Percentiles rank a stretch among this genome's conserved stretches.
phyloP scores from a whole-genome alignment of 2,888 invertebrate species.

The Chaitophorus viminalis region DNA sequence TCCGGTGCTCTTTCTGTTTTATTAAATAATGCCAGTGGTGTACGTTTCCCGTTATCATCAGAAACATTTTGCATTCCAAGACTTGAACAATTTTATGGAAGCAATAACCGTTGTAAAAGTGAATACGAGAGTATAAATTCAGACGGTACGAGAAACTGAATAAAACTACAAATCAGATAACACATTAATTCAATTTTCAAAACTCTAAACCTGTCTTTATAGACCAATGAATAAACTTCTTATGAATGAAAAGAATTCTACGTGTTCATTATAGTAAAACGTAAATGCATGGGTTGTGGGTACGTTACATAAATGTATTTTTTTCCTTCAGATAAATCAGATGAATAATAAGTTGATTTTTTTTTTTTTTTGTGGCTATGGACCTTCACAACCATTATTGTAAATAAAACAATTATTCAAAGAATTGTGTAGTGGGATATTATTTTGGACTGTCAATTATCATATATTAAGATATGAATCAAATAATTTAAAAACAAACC shows the following conservation, averaged over 20 bases:
- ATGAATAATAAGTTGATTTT: slow-evolving; percentile 49
- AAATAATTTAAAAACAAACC: slow-evolving; percentile 44
- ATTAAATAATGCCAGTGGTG: slow-evolving; percentile 30
- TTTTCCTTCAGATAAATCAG: slow-evolving; percentile 42
- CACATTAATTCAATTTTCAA: slow-evolving; percentile 33
- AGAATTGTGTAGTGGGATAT: slow-evolving; percentile 6
- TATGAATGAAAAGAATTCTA: slow-evolving; percentile 56
- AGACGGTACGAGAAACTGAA: slow-evolving; percentile 16
- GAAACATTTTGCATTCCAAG: slow-evolving; percentile 45
- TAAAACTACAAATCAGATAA: slow-evolving; percentile 41
- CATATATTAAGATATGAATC: slow-evolving; percentile 60
- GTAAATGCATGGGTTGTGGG: slow-evolving; percentile 1
- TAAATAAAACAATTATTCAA: slow-evolving; percentile 49
- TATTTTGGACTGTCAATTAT: slow-evolving; percentile 52
- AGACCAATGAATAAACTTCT: slow-evolving; percentile 1
- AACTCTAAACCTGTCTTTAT: slow-evolving; percentile 46
- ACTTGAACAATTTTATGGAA: slow-evolving; percentile 33
- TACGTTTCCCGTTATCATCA: slow-evolving; percentile 41
- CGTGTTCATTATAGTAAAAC: slow-evolving; percentile 54
- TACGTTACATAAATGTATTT: slow-evolving; percentile 40
- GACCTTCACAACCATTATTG: slow-evolving; percentile 17
- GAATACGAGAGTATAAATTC: slow-evolving; percentile 17
- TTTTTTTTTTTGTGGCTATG: background rate
- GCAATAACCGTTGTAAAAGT: slow-evolving; percentile 13
- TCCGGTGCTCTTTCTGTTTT: background rate